Evolutionary conservation across 2,113 vertebrate species (phyloP), one percentile per base, ranked within the genome.

Genomic region (Puntigrus tetrazona): DNA sequence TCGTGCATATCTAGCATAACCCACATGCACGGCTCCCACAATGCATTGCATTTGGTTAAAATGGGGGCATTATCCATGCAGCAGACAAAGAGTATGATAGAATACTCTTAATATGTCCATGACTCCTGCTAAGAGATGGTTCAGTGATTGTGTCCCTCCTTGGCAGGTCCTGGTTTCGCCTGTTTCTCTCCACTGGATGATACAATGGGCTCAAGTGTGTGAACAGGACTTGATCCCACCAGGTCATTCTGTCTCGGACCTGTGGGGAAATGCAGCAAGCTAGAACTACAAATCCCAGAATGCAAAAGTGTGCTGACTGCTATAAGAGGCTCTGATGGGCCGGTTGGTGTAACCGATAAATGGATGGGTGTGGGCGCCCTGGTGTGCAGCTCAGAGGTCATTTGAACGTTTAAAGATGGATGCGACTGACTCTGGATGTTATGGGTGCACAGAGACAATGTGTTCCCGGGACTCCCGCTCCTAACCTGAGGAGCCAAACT

Each of bases 281-380:
- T 2, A 29, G 89, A 82, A 25, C 79, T 77, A 81, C 88, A 90
- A 57, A 52, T 85, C 83, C 82, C 87, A 52, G 87, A 59, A 47
- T 90, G 72, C 20, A 29, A 41, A 31, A 92, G 82, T 10, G 93
- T 86, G 86, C 91, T 92, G 57, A 93, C 88, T 4, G 92, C 86
- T 0, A 88, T 90, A 79, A 92, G 90, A 78, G 91, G 89, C 84
- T 92, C 92, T 4, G 90, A 82, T 41, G 89, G 91, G 36, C 91
- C 89, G 0, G 86, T 75, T 3, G 84, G 88, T 8, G 90, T 90
- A 38, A 91, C 61, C 2, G 91, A 87, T 70, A 88, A 89, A 52
- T 93, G 92, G 76, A 92, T 91, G 3, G 93, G 90, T 10, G 90
- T 91, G 45, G 90, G 89, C 0, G 88, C 84, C 29, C 52, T 88